Percentiles rank a stretch among this genome's conserved stretches.
Conservation (phyloP, 2,113 vertebrate species). For the Aptenodytes forsteri region DNA sequence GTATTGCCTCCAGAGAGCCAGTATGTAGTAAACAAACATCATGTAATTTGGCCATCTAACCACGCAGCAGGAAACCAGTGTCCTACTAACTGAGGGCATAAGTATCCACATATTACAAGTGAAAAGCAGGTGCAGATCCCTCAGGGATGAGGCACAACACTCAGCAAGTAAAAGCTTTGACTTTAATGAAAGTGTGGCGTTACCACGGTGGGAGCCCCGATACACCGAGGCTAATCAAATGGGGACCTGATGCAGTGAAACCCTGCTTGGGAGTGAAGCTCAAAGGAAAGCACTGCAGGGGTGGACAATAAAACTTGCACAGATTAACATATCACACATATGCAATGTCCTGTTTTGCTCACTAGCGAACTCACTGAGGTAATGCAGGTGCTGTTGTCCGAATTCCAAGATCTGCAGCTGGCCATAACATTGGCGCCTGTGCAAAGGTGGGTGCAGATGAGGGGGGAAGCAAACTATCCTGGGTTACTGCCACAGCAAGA, state of each 20-base stretch:
- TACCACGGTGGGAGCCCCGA: fast-evolving
- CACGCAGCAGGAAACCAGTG: neutral
- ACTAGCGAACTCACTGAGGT: neutral
- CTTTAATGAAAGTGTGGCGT: neutral
- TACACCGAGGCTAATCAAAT: neutral
- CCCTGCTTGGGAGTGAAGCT: neutral
- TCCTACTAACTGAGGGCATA: neutral
- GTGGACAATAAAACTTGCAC: neutral
- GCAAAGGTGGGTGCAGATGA: neutral
- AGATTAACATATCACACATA: neutral
- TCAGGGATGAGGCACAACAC: neutral
- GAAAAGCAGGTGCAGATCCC: neutral
- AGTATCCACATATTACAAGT: neutral
- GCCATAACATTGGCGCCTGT: neutral
- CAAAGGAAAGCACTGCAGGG: too few relatives aligned
- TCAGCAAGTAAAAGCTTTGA: neutral
- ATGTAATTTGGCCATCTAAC: neutral
- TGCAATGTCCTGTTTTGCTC: neutral
- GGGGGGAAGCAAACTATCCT: neutral
- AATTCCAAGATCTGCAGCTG: neutral
- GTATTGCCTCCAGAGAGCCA: neutral
- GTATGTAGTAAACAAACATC: neutral
- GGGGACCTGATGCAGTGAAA: neutral
- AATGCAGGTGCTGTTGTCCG: neutral
- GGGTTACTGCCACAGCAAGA: neutral